Conservation (phyloP, 2,113 vertebrate species). For the Varanus salvator region DNA sequence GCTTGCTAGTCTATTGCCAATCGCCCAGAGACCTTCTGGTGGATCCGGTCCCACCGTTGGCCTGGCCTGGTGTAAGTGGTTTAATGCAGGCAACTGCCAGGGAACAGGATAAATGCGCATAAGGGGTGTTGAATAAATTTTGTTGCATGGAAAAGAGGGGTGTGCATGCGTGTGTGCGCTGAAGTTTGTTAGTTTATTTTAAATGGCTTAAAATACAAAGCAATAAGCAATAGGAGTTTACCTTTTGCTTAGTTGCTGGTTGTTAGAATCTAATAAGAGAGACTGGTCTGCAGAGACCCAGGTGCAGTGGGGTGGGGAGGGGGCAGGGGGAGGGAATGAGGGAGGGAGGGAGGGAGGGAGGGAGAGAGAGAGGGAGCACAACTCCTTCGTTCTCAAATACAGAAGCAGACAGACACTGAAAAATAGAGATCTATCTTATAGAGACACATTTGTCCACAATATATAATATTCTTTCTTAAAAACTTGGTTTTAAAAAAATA, state of each 20-base stretch:
- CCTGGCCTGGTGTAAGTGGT: too few species aligned
- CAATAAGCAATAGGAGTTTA: too few species aligned
- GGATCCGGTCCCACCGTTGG: too few species aligned
- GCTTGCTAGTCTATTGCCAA: too few species aligned
- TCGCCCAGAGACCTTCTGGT: too few species aligned
- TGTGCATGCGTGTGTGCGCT: background rate
- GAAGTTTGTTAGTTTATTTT: background rate
- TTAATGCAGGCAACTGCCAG: too few species aligned
- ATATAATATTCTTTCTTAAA: constrained; percentile 25
- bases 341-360: background rate
- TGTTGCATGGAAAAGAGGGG: background rate
- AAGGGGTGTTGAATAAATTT: background rate
- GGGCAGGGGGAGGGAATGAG: too few species aligned
- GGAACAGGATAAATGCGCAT: too few species aligned
- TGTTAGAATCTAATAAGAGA: background rate
- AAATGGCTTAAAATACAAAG: too few species aligned
- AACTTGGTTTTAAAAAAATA: background rate
- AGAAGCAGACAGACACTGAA: constrained; percentile 6
- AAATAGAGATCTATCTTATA: constrained; percentile 37
- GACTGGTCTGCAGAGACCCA: background rate
- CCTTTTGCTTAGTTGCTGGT: background rate
- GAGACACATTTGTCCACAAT: constrained; percentile 6
- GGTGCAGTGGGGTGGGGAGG: too few species aligned
- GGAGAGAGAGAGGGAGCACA: background rate
- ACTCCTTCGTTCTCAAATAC: constrained; percentile 8